A percentile compares a stretch with the other conserved stretches of the same genome.
Evolutionary conservation across 2,797 vertebrate genomes (phyloP).

Genomic region (Podarcis lilfordi): DNA sequence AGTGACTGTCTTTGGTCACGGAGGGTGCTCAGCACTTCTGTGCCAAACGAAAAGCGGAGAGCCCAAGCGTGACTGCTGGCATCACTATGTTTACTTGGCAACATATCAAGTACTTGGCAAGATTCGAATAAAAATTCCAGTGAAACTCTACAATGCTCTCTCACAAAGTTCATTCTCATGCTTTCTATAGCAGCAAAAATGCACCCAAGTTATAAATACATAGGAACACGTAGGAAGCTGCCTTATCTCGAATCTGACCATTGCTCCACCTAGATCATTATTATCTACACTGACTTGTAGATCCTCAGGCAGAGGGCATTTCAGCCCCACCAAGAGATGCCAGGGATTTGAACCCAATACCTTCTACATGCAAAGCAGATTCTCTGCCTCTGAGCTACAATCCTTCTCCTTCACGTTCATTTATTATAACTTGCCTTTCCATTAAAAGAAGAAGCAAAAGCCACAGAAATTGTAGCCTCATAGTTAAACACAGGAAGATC

Average conservation of each 20-base stretch:
- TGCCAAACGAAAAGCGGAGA: neutral
- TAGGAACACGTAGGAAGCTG: too few relatives aligned
- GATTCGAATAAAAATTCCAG: neutral
- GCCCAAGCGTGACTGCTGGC: neutral
- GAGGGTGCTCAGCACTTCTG: neutral
- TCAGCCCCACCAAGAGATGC: too few relatives aligned
- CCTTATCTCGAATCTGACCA: too few relatives aligned
- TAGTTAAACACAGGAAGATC: neutral
- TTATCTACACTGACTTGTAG: too few relatives aligned
- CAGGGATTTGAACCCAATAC: too few relatives aligned
- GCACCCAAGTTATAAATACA: too few relatives aligned
- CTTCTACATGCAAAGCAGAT: too few relatives aligned
- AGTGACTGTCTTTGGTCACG: neutral
- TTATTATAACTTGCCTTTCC: too few relatives aligned
- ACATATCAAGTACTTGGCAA: neutral
- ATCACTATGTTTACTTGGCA: neutral
- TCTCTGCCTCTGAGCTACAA: too few relatives aligned
- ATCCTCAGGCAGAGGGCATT: too few relatives aligned
- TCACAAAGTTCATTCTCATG: neutral
- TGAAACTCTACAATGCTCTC: neutral
- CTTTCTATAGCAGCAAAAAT: neutral
- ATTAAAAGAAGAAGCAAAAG: neutral
- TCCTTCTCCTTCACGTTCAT: too few relatives aligned
- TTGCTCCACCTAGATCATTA: too few relatives aligned
- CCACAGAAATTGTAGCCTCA: neutral